phyloP scores from a whole-genome alignment of 2,113 vertebrate genomes.

The Sula dactylatra region DNA sequence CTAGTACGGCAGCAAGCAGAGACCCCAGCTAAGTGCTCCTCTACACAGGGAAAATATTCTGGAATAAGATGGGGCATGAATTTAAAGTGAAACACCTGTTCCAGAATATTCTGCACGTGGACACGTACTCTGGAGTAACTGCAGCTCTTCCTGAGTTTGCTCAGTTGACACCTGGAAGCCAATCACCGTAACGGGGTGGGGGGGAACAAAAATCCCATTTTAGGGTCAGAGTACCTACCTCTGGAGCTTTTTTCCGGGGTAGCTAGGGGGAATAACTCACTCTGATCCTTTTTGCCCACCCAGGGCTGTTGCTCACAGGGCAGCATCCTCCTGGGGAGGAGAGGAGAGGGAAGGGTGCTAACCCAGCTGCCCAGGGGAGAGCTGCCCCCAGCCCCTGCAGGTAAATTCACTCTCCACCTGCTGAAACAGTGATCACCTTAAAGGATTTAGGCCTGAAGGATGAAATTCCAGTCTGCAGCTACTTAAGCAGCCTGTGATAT shows the following conservation, averaged over 20 bases:
- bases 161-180: not conserved
- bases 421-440: not conserved
- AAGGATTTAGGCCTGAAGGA: not conserved
- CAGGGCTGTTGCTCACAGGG: not conserved
- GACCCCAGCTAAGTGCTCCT: slow-evolving; percentile 55
- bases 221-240: not conserved
- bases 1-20: not conserved
- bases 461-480: not conserved
- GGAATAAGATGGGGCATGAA: not conserved
- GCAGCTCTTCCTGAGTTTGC: not conserved
- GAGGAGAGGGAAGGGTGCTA: not conserved
- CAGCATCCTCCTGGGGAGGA: accelerated
- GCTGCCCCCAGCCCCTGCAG: not conserved
- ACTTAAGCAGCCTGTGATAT: not conserved
- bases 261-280: not conserved
- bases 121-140: accelerated
- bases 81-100: slow-evolving; percentile 25
- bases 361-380: not conserved
- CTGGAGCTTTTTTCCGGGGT: not conserved
- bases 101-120: not conserved
- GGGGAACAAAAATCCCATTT: not conserved
- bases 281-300: accelerated
- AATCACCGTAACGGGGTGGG: not conserved
- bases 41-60: not conserved
- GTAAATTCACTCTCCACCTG: not conserved